Conservation (phyloP, 2,797 vertebrate species). For the Sylvilagus floridanus region DNA sequence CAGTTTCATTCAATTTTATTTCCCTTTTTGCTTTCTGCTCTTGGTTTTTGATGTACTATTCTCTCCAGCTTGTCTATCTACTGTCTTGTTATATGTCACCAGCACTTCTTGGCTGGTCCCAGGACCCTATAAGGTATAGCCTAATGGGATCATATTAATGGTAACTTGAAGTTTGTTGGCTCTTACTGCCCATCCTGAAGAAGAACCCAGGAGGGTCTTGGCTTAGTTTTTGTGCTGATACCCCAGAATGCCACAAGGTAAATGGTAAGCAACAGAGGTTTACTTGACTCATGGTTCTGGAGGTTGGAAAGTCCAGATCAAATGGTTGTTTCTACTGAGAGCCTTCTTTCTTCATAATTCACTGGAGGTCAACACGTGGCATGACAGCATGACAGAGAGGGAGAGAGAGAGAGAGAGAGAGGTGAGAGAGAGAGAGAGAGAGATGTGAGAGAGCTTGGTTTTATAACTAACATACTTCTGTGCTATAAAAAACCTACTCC, state of each 20-base stretch:
- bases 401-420: background rate
- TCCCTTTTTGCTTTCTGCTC: slow-evolving; percentile 2
- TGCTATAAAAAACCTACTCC: background rate
- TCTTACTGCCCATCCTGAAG: background rate
- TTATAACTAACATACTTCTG: background rate
- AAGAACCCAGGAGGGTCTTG: background rate
- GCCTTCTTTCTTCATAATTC: background rate
- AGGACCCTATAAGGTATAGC: background rate
- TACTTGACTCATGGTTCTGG: background rate
- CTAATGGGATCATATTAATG: background rate
- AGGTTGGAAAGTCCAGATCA: background rate
- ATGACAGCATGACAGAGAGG: background rate
- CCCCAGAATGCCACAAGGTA: background rate
- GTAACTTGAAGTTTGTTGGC: background rate
- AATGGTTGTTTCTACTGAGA: too few species aligned
- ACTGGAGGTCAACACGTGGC: too few species aligned
- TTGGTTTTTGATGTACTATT: background rate
- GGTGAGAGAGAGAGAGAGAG: background rate
- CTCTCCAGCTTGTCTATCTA: background rate
- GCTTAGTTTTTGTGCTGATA: background rate
- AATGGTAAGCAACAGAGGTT: background rate
- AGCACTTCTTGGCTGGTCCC: background rate
- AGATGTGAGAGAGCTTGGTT: background rate
- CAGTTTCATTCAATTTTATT: background rate
- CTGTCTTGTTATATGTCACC: background rate